phyloP scores from a whole-genome alignment of 1,140 invertebrate species.

The Eupristina koningsbergeri region DNA sequence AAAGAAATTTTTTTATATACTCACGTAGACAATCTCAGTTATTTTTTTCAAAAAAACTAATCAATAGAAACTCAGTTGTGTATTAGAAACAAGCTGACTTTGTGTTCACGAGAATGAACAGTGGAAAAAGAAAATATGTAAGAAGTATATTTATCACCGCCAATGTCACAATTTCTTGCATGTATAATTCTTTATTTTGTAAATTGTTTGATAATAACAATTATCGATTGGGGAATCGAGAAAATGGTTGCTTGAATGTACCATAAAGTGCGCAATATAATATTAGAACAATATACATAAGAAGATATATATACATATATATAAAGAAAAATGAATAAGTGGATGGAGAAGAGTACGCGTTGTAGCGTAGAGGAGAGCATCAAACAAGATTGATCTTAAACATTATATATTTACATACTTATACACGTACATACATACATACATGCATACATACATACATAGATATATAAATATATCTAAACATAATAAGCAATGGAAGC shows the following conservation, averaged over 20 bases:
- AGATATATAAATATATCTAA: not conserved
- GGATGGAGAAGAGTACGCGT: constrained; percentile 22
- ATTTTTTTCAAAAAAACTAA: not conserved
- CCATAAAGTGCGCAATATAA: constrained; percentile 8
- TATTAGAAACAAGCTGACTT: not conserved
- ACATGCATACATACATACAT: constrained; percentile 2
- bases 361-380: constrained; percentile 37
- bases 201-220: constrained; percentile 8
- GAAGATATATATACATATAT: constrained; percentile 1
- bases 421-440: constrained; percentile 11
- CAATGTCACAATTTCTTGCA: constrained; percentile 10
- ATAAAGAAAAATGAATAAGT: not conserved
- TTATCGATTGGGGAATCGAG: not conserved
- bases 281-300: not conserved
- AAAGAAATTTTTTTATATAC: not conserved
- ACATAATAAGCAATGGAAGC: too few relatives aligned
- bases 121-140: not conserved
- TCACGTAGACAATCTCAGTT: not conserved
- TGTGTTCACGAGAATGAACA: not conserved
- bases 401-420: constrained; percentile 29
- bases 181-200: constrained; percentile 10
- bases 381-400: constrained; percentile 25
- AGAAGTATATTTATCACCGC: not conserved
- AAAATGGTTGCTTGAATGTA: not conserved
- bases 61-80: not conserved